Conservation (phyloP, 2,888 invertebrate genomes). For the Morpho helenor region DNA sequence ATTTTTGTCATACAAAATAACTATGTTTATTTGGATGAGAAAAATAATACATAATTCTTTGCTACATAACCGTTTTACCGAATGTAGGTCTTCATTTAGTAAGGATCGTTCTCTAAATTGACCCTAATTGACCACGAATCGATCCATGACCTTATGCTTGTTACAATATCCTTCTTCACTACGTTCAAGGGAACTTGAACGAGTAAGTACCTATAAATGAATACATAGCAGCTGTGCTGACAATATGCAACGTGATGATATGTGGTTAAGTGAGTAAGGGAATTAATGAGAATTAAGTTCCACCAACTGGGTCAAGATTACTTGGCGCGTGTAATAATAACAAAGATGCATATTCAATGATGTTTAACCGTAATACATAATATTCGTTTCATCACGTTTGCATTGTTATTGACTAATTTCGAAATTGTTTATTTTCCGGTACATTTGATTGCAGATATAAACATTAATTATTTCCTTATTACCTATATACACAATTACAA, state of each 20-base stretch:
- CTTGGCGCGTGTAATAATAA: conserved; percentile 37
- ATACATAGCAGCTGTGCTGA: not conserved
- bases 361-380: conserved; percentile 1
- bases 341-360: conserved; percentile 29
- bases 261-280: conserved; percentile 28
- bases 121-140: no score
- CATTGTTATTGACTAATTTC: not conserved
- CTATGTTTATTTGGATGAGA: no score
- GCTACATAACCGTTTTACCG: no score
- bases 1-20: no score
- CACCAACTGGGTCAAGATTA: conserved; percentile 62
- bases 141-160: no score
- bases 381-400: not conserved
- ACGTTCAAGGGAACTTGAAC: not conserved
- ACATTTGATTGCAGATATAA: no score
- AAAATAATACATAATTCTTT: no score
- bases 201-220: not conserved
- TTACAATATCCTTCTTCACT: not conserved
- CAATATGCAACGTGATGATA: conserved; percentile 25
- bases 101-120: no score
- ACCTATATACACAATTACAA: no score
- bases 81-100: no score
- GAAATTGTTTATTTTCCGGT: no score
- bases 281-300: conserved; percentile 51
- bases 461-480: no score